Conservation (phyloP, 2,113 vertebrate genomes). For the Aptenodytes patagonicus region DNA sequence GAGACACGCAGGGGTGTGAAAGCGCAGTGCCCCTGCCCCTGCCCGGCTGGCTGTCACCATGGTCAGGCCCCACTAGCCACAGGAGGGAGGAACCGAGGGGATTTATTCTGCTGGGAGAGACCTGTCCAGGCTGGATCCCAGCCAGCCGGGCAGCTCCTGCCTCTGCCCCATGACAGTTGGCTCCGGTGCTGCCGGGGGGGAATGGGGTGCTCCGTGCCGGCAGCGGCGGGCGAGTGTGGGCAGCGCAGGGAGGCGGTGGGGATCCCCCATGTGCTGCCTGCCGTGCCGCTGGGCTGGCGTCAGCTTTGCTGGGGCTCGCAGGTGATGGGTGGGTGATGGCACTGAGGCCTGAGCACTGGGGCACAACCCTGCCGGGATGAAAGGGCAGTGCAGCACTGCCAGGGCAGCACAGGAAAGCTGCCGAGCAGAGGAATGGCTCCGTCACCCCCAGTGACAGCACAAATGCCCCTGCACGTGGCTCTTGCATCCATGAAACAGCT, state of each 20-base stretch:
- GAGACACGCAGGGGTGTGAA: no score
- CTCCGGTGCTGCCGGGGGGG: neutral
- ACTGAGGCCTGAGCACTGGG: neutral
- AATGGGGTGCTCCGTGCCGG: accelerated
- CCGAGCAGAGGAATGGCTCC: neutral
- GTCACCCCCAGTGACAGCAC: neutral
- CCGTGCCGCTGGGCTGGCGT: neutral
- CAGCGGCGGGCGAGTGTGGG: neutral
- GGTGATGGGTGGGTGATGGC: no score
- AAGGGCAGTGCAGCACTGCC: neutral
- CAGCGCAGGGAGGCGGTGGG: accelerated
- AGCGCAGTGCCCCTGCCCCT: neutral
- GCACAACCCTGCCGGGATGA: neutral
- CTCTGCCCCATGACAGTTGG: accelerated
- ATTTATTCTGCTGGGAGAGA: neutral
- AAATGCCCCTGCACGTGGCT: neutral
- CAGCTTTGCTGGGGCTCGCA: neutral
- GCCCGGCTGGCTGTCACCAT: accelerated
- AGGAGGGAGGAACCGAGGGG: neutral
- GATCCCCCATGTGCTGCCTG: neutral
- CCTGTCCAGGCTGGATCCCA: neutral
- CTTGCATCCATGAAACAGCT: neutral
- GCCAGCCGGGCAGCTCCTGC: neutral
- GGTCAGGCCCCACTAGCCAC: neutral
- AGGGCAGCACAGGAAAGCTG: neutral